phyloP scores from a whole-genome alignment of 2,797 vertebrate genomes.

The Catamblyrhynchus diadema region DNA sequence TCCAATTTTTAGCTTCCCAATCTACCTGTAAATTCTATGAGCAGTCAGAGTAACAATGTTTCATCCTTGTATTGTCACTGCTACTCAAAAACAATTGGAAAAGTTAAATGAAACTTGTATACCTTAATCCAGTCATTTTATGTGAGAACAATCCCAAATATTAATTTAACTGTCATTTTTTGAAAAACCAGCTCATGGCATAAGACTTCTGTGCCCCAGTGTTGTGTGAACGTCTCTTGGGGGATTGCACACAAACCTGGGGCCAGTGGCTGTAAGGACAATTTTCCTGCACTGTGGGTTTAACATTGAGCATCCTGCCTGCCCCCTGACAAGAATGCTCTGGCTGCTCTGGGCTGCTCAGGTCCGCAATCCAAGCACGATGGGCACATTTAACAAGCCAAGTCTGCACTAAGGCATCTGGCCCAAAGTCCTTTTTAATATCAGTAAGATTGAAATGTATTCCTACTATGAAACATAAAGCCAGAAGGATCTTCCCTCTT shows the following conservation, averaged over 20 bases:
- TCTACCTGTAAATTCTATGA: neutral
- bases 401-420: neutral
- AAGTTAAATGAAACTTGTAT: neutral
- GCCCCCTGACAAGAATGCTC: neutral
- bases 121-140: neutral
- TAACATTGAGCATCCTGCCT: neutral
- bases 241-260: neutral
- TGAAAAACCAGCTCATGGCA: neutral
- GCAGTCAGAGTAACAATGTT: neutral
- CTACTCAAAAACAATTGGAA: neutral
- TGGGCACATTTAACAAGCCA: neutral
- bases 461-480: neutral
- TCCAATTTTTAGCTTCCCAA: neutral
- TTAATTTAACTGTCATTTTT: neutral
- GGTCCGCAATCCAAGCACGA: accelerated
- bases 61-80: neutral
- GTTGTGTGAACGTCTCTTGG: neutral
- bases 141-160: neutral
- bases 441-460: neutral
- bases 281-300: neutral
- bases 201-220: neutral
- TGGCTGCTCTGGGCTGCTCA: neutral
- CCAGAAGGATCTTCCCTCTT: neutral
- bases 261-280: neutral
- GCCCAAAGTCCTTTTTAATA: neutral